Conservation (phyloP, 2,888 invertebrate genomes). For the Amphipyra tragopoginis region DNA sequence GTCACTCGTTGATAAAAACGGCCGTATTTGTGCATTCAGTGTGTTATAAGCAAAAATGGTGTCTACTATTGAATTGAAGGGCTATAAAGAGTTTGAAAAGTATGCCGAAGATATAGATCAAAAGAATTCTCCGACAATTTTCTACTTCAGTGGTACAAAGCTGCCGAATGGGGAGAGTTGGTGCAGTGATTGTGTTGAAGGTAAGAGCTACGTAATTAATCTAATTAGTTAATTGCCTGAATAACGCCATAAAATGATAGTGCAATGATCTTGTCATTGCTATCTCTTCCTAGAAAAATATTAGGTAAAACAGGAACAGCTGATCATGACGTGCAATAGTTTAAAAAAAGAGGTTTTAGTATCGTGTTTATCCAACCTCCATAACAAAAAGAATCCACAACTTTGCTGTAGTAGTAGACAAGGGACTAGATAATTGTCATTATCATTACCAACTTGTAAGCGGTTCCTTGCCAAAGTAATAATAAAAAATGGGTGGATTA, state of each 20-base stretch:
- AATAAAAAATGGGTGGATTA: conserved; percentile 48
- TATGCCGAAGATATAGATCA: conserved; percentile 87
- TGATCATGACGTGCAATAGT: too few species aligned
- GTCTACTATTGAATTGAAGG: conserved; percentile 80
- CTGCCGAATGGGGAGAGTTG: conserved; percentile 93
- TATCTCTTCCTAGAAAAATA: too few species aligned
- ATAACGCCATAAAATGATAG: too few species aligned
- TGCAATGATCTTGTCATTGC: background rate
- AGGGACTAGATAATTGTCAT: too few species aligned
- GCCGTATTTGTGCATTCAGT: background rate
- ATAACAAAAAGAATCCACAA: too few species aligned
- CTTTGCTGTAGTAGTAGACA: too few species aligned
- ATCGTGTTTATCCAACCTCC: too few species aligned
- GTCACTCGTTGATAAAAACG: background rate
- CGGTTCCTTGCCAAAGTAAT: background rate
- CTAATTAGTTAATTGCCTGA: background rate
- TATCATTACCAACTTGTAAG: too few species aligned
- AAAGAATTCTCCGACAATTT: conserved; percentile 78
- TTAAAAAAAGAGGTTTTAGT: too few species aligned
- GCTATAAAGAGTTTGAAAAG: conserved; percentile 91
- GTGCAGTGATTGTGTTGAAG: conserved; percentile 96
- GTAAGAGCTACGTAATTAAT: conserved; percentile 79
- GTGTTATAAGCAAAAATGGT: conserved; percentile 68
- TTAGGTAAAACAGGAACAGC: too few species aligned
- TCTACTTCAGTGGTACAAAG: conserved; percentile 92